Percentiles rank a stretch among this genome's conserved stretches.
phyloP scores from a whole-genome alignment of 2,888 invertebrate species.

The Galerucella nymphaeae region DNA sequence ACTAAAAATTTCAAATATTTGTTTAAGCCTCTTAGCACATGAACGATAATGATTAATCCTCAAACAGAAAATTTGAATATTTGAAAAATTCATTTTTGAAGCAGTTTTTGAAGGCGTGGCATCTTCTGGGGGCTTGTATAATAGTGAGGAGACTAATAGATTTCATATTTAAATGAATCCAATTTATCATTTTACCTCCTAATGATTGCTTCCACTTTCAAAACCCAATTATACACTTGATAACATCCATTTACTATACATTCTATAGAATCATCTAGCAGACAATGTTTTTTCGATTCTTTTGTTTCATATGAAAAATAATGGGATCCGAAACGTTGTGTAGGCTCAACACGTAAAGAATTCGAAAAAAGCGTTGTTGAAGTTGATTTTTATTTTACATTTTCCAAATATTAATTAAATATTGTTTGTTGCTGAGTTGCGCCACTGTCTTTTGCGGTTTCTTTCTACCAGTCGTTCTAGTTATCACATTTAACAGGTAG shows the following conservation, averaged over 20 bases:
- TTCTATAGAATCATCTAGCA: conserved; percentile 23
- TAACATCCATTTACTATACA: conserved; percentile 15
- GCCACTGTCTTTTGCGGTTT: conserved; percentile 7
- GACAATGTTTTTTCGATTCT: conserved; percentile 8
- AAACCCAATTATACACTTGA: conserved; percentile 20
- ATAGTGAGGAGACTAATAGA: not conserved
- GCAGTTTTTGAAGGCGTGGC: too few species aligned
- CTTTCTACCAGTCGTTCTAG: conserved; percentile 27
- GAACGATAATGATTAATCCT: too few species aligned
- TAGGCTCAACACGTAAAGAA: too few species aligned
- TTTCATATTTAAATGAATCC: not conserved
- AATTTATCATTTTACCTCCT: conserved; percentile 12
- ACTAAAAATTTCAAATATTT: too few species aligned
- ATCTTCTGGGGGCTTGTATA: too few species aligned
- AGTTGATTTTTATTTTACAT: too few species aligned
- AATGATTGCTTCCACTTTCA: conserved; percentile 21
- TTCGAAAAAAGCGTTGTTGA: too few species aligned
- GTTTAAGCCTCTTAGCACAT: too few species aligned
- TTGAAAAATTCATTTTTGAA: too few species aligned
- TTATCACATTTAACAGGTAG: conserved; percentile 39
- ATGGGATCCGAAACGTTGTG: not conserved
- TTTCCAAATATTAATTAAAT: too few species aligned
- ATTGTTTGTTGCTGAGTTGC: not conserved
- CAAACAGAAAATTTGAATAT: too few species aligned
- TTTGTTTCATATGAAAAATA: not conserved